Evolutionary conservation across 92 coral and sea anemone species (phyloP).

Genomic region (Porites divaricata): DNA sequence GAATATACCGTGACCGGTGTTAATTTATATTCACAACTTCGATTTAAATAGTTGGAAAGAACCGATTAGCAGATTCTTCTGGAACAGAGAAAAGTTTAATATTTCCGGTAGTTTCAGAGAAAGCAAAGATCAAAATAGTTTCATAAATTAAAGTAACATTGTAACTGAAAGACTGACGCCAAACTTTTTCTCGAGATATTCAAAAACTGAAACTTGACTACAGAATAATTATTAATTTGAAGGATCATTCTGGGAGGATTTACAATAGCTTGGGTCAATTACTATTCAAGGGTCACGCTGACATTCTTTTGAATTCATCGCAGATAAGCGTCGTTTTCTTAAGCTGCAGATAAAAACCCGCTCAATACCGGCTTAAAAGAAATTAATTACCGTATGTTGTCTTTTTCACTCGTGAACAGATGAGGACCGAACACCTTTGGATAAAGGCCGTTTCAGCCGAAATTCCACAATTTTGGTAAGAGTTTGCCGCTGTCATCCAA

Average conservation of each 20-base stretch:
- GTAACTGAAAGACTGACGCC: background rate
- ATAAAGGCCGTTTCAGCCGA: too few relatives aligned
- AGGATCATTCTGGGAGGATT: background rate
- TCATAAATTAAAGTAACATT: background rate
- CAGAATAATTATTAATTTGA: background rate
- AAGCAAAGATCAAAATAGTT: background rate
- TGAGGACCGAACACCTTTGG: too few relatives aligned
- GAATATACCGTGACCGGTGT: background rate
- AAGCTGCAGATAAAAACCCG: too few relatives aligned
- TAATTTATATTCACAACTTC: background rate
- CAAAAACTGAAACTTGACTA: too few relatives aligned
- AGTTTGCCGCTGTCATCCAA: too few relatives aligned
- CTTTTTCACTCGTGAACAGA: too few relatives aligned
- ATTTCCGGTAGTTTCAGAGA: background rate
- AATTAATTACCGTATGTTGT: too few relatives aligned
- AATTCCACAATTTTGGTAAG: too few relatives aligned
- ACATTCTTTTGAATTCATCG: background rate
- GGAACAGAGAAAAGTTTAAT: background rate
- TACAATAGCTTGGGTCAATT: background rate
- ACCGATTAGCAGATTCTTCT: constrained; percentile 27
- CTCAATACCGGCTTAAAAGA: too few relatives aligned
- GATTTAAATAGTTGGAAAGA: background rate
- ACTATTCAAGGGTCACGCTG: background rate
- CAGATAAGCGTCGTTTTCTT: background rate
- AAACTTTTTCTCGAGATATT: background rate